Conservation (phyloP, 2,888 invertebrate species). For the Lasioglossum malachurum region DNA sequence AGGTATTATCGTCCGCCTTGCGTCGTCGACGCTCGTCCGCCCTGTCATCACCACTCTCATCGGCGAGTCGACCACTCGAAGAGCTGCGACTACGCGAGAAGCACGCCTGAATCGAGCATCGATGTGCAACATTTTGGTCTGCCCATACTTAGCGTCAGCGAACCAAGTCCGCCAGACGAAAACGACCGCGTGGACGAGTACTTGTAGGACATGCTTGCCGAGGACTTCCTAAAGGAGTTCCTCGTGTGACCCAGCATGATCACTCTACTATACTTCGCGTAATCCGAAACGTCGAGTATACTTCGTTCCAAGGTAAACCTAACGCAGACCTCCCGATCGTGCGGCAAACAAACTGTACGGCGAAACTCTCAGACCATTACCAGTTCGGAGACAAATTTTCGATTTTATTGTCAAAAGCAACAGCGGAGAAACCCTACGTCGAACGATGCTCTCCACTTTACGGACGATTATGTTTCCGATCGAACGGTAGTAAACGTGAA, state of each 20-base stretch:
- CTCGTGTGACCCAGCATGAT: slow-evolving; percentile 77
- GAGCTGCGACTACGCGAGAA: slow-evolving; percentile 85
- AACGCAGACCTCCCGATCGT: slow-evolving; percentile 5
- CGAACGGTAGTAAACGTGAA: not conserved
- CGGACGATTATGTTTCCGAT: slow-evolving; percentile 2
- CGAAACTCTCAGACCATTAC: not conserved
- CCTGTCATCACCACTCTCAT: slow-evolving; percentile 81
- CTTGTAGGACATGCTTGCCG: slow-evolving; percentile 86
- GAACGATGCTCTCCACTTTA: not conserved
- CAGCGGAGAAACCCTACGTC: not conserved
- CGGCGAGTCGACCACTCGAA: slow-evolving; percentile 85
- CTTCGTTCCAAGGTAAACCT: slow-evolving; percentile 14
- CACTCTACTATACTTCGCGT: not conserved
- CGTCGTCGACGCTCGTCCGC: slow-evolving; percentile 74
- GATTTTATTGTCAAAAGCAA: not conserved
- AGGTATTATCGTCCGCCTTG: slow-evolving; percentile 79
- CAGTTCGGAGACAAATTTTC: not conserved
- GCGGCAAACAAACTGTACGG: not conserved
- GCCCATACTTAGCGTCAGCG: slow-evolving; percentile 92
- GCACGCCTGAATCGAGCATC: slow-evolving; percentile 75
- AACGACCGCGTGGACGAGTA: slow-evolving; percentile 88
- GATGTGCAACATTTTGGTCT: slow-evolving; percentile 88
- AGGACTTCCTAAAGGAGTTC: slow-evolving; percentile 83
- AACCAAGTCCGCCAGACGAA: slow-evolving; percentile 92
- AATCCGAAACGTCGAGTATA: slow-evolving; percentile 13